Percentiles rank a stretch among this genome's conserved stretches.
Conservation (phyloP, 2,113 vertebrate species). For the Acanthochromis polyacanthus region DNA sequence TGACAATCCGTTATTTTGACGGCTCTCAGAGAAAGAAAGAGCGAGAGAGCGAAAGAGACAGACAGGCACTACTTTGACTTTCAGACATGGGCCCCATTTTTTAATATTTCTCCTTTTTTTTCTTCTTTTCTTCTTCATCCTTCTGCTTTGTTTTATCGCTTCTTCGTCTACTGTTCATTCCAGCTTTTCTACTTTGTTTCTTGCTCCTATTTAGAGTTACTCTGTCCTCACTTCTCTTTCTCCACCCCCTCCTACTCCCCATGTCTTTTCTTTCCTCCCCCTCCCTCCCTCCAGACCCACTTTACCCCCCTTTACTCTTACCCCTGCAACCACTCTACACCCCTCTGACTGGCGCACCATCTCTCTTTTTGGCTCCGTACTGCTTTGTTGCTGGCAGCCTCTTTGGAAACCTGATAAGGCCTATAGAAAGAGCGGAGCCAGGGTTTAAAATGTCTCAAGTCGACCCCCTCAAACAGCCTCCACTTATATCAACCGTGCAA, state of each 20-base stretch:
- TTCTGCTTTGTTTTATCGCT: conserved; percentile 7
- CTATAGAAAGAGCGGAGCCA: conserved; percentile 63
- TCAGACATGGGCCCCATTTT: conserved; percentile 48
- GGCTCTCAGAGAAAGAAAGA: conserved; percentile 65
- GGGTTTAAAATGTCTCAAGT: conserved; percentile 72
- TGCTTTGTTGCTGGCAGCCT: conserved; percentile 72
- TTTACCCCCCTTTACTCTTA: conserved; percentile 19
- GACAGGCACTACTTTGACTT: conserved; percentile 66
- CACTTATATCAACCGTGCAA: conserved; percentile 49
- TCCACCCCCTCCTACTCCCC: neutral
- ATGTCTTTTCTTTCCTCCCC: conserved; percentile 2
- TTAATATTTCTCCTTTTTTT: neutral
- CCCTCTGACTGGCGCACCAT: conserved; percentile 43
- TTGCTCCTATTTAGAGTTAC: neutral
- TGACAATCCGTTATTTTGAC: conserved; percentile 83
- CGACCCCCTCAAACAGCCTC: conserved; percentile 42
- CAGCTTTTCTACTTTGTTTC: neutral
- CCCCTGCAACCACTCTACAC: conserved; percentile 42
- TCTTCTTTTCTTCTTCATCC: conserved; percentile 1
- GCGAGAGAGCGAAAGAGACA: conserved; percentile 32
- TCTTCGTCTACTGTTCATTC: conserved; percentile 2
- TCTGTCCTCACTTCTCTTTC: conserved; percentile 7
- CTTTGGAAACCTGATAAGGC: conserved; percentile 75
- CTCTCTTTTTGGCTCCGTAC: conserved; percentile 60
- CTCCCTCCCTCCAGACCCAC: conserved; percentile 26